Conservation (phyloP, 2,888 invertebrate genomes). For the Tiphia femorata region DNA sequence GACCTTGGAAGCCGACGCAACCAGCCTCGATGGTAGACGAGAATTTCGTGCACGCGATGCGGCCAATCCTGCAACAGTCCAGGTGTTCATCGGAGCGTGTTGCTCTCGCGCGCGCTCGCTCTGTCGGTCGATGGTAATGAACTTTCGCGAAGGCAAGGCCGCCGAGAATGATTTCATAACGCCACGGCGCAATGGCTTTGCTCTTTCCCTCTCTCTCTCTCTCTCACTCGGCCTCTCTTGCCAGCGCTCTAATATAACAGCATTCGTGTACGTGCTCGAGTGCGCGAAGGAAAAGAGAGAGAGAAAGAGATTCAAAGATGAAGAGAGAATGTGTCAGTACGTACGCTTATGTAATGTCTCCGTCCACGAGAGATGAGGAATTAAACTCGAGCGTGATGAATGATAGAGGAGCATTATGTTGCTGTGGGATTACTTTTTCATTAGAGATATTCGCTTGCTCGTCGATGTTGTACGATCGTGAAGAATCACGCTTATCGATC, state of each 20-base stretch:
- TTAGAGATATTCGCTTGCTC: too few relatives aligned
- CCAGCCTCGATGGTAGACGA: too few relatives aligned
- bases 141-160: conserved; percentile 67
- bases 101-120: too few relatives aligned
- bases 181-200: conserved; percentile 34
- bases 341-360: conserved; percentile 44
- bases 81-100: conserved; percentile 46
- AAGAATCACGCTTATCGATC: too few relatives aligned
- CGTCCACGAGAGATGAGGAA: too few relatives aligned
- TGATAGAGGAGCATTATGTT: too few relatives aligned
- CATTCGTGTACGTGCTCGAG: conserved; percentile 3
- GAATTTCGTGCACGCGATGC: conserved; percentile 49
- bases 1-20: conserved; percentile 35
- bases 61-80: conserved; percentile 18
- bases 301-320: conserved; percentile 8
- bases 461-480: too few relatives aligned
- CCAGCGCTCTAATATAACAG: conserved; percentile 9
- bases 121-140: conserved; percentile 68
- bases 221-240: conserved; percentile 10
- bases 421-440: too few relatives aligned
- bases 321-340: conserved; percentile 17
- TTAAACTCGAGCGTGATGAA: too few relatives aligned
- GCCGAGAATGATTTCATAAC: conserved; percentile 64
- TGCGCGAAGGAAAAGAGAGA: neutral
- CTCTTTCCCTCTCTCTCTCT: conserved; percentile 19